Conservation (phyloP, 2,797 vertebrate genomes). For the Luscinia luscinia region DNA sequence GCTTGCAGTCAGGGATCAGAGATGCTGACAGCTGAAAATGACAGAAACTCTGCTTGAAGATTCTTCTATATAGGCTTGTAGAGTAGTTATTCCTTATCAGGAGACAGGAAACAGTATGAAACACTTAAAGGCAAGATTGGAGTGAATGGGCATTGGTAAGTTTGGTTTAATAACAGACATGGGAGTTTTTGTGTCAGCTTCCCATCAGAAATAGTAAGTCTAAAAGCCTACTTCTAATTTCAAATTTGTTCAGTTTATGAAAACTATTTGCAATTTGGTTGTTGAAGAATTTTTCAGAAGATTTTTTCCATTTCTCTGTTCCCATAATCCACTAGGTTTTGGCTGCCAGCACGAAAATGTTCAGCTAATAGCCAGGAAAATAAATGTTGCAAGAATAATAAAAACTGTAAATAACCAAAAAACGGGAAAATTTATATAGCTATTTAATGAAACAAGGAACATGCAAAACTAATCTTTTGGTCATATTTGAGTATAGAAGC, state of each 20-base stretch:
- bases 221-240: neutral
- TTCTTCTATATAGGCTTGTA: neutral
- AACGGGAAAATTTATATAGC: neutral
- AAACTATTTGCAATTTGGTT: neutral
- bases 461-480: neutral
- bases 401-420: neutral
- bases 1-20: neutral
- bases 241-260: neutral
- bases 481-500: neutral
- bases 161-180: neutral
- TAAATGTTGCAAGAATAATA: neutral
- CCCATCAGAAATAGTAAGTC: neutral
- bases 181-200: neutral
- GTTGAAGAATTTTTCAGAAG: neutral
- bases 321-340: neutral
- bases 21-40: neutral
- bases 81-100: neutral
- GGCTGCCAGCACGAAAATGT: neutral
- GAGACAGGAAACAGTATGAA: neutral
- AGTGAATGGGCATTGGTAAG: neutral
- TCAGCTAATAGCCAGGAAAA: neutral
- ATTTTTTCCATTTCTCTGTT: neutral
- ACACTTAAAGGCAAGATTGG: neutral
- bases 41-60: neutral
- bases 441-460: neutral